Evolutionary conservation across 2,888 invertebrate species (phyloP).

Genomic region (Panorpa germanica): DNA sequence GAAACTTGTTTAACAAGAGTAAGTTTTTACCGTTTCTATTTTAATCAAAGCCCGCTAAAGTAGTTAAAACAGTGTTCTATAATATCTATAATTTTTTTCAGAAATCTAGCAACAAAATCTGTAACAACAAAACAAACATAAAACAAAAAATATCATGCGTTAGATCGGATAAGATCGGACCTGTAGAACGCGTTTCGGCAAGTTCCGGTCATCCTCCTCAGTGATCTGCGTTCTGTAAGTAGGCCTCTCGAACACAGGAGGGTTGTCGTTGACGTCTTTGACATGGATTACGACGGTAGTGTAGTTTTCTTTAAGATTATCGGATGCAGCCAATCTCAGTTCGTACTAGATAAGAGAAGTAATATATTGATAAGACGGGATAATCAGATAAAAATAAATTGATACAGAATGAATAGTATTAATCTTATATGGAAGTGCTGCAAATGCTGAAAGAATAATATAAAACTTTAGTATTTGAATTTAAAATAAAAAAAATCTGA

Average conservation of each 20-base stretch:
- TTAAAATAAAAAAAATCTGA: too few species aligned
- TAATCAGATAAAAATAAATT: too few species aligned
- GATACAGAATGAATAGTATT: too few species aligned
- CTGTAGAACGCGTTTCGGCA: conserved; percentile 87
- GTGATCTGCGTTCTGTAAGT: conserved; percentile 91
- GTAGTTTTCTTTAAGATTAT: conserved; percentile 93
- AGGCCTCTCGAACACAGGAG: conserved; percentile 87
- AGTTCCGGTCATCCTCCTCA: conserved; percentile 85
- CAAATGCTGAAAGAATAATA: not conserved
- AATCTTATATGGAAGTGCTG: not conserved
- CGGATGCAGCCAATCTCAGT: conserved; percentile 82
- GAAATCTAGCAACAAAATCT: conserved; percentile 6
- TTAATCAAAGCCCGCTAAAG: too few species aligned
- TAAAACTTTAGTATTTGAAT: too few species aligned
- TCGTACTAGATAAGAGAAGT: conserved; percentile 55
- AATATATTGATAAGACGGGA: too few species aligned
- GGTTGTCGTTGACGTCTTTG: conserved; percentile 96
- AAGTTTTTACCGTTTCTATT: too few species aligned
- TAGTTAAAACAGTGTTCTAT: too few species aligned
- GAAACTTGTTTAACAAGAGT: too few species aligned
- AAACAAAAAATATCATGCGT: not conserved
- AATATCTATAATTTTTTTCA: not conserved
- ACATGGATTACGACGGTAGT: conserved; percentile 93
- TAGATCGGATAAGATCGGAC: conserved; percentile 24
- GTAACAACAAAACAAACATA: conserved; percentile 8